Evolutionary conservation across 1,140 invertebrate genomes (phyloP).

Genomic region (Lucilia sericata): DNA sequence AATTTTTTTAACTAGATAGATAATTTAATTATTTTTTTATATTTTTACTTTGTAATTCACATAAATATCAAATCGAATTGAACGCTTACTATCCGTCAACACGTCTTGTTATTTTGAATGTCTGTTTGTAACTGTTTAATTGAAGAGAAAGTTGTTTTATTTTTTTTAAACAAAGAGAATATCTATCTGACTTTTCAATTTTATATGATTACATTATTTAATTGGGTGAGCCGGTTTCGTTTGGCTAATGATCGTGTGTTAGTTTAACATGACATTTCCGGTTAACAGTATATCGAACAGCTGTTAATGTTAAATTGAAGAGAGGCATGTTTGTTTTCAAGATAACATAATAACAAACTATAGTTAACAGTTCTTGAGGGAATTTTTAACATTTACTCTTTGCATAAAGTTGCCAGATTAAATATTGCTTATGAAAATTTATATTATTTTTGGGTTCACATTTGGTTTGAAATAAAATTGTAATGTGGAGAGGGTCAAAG

Average conservation of each 20-base stretch:
- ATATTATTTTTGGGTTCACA: no score
- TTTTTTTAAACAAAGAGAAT: background rate
- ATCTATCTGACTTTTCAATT: background rate
- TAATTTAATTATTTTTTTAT: background rate
- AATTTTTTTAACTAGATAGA: background rate
- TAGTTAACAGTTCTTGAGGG: no score
- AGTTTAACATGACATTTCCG: background rate
- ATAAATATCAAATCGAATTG: no score
- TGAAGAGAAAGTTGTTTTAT: slow-evolving; percentile 27
- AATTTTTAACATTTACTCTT: no score
- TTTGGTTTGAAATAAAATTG: no score
- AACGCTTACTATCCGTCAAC: background rate
- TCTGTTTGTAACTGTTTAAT: background rate
- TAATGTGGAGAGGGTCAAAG: no score
- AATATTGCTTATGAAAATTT: no score
- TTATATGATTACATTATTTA: background rate
- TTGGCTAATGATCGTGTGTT: background rate
- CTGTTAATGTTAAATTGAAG: background rate
- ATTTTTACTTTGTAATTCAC: background rate
- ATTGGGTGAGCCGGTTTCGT: slow-evolving; percentile 4
- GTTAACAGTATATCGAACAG: background rate
- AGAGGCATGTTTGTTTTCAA: no score
- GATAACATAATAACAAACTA: background rate
- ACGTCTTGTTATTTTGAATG: background rate
- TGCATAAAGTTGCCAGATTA: no score